These are phyloP conservation scores for Meiosimyza platycephala DNA, from an alignment of 2,888 invertebrate genomes.

Conservation along the genomic window DNA sequence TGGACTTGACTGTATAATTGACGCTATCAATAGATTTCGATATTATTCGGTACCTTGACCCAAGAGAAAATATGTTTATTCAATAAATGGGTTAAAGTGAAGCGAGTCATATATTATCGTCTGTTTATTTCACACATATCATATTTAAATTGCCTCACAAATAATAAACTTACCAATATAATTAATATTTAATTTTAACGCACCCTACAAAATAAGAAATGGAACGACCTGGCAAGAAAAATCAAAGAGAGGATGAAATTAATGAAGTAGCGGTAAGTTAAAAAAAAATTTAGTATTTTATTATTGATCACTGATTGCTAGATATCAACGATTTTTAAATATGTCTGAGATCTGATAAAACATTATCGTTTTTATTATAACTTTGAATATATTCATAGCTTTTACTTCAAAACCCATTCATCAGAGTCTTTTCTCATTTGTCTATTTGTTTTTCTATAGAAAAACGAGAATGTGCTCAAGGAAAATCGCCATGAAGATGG, in stretches of 20 bases:
- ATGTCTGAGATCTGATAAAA: neutral
- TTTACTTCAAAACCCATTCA: too few relatives aligned
- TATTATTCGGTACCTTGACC: too few relatives aligned
- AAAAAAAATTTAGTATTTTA: neutral
- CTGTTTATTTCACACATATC: too few relatives aligned
- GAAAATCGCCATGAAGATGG: conserved; percentile 66
- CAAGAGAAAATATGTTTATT: too few relatives aligned
- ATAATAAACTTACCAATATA: too few relatives aligned
- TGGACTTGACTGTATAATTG: too few relatives aligned
- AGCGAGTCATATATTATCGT: too few relatives aligned
- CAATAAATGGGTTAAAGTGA: too few relatives aligned
- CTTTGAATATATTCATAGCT: too few relatives aligned
- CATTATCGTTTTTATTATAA: neutral
- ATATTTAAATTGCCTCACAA: too few relatives aligned
- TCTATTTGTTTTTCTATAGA: conserved; percentile 47
- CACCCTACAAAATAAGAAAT: conserved; percentile 55
- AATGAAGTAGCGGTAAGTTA: conserved; percentile 65
- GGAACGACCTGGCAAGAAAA: conserved; percentile 66
- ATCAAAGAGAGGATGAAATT: conserved; percentile 68
- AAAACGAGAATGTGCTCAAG: conserved; percentile 62
- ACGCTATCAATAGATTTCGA: too few relatives aligned
- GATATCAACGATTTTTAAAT: neutral
- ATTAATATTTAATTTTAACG: too few relatives aligned
- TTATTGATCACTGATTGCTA: neutral
- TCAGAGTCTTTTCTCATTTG: neutral